phyloP scores from a whole-genome alignment of 2,888 invertebrate genomes.

The Drosophila fulvimacula region DNA sequence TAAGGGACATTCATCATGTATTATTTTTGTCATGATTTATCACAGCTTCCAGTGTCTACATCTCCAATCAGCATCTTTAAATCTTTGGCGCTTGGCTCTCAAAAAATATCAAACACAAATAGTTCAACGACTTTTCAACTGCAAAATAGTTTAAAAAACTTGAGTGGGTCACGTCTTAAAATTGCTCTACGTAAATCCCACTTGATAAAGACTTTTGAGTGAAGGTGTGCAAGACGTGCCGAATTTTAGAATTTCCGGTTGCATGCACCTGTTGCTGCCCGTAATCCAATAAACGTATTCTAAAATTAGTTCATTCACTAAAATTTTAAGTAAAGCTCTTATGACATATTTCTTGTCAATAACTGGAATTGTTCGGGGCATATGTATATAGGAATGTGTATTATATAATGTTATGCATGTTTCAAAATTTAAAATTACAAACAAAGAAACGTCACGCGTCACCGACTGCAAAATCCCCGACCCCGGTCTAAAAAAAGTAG shows the following conservation, averaged over 20 bases:
- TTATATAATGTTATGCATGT: background rate
- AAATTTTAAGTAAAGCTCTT: background rate
- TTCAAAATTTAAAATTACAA: background rate
- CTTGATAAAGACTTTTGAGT: slow-evolving; percentile 4
- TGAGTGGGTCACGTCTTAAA: slow-evolving; percentile 36
- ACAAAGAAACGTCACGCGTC: background rate
- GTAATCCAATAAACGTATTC: background rate
- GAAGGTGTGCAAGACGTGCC: slow-evolving; percentile 34
- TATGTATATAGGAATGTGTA: background rate
- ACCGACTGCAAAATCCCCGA: too few relatives aligned
- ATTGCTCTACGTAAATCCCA: slow-evolving; percentile 14
- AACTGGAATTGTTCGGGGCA: background rate
- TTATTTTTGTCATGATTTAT: background rate
- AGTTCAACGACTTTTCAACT: slow-evolving; percentile 45
- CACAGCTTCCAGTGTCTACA: background rate
- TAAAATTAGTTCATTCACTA: slow-evolving; percentile 22
- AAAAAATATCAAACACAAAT: background rate
- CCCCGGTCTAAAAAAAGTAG: too few relatives aligned
- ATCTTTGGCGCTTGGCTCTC: background rate
- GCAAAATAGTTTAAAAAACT: background rate
- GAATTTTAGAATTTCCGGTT: slow-evolving; percentile 14
- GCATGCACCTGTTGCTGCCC: background rate
- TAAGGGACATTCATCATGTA: background rate
- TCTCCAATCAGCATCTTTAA: background rate
- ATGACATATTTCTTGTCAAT: background rate